Base-by-base conservation (phyloP, 2,797 vertebrate genomes). In the Neosalanx taihuensis region DNA sequence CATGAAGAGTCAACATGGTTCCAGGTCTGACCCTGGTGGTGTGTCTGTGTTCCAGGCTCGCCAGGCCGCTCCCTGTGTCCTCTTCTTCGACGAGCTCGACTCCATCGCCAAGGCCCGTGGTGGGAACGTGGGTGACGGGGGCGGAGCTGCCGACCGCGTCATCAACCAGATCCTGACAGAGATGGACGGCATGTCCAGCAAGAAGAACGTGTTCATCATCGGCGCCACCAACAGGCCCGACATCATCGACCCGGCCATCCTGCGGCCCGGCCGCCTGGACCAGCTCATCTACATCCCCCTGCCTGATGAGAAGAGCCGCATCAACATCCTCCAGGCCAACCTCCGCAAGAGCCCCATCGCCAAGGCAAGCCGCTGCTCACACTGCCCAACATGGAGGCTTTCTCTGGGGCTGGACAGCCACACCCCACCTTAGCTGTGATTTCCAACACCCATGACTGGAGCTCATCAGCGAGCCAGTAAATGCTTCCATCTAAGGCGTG, bases 141-240 rank as follows among this genome's bases (percentile, higher is more conserved):
- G 94, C 3, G 94, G 94, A 20, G 94, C 94, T 10, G 94, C 94
- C 1, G 94, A 95, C 84, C 83, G 94, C 41, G 94, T 95, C 73
- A 95, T 95, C 79, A 95, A 95, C 88, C 94, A 95, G 86, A 95
- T 95, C 71, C 86, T 95, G 73, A 95, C 94, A 1, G 94, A 95
- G 86, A 95, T 95, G 94, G 94, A 95, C 6, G 94, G 94, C 64
- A 95, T 95, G 94, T 94, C 94, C 73, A 95, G 94, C 87, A 95
- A 95, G 87, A 95, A 95, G 83, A 95, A 95, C 3, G 94, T 95
- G 65, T 95, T 95, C 87, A 95, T 95, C 81, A 95, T 95, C 0
- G 94, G 94, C 29, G 94, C 94, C 79, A 95, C 94, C 79, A 95
- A 95, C 86, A 86, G 94, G 63, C 95, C 94, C 1, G 95, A 96